Evolutionary conservation across 2,888 invertebrate species (phyloP).

Genomic region (Tiphia femorata): DNA sequence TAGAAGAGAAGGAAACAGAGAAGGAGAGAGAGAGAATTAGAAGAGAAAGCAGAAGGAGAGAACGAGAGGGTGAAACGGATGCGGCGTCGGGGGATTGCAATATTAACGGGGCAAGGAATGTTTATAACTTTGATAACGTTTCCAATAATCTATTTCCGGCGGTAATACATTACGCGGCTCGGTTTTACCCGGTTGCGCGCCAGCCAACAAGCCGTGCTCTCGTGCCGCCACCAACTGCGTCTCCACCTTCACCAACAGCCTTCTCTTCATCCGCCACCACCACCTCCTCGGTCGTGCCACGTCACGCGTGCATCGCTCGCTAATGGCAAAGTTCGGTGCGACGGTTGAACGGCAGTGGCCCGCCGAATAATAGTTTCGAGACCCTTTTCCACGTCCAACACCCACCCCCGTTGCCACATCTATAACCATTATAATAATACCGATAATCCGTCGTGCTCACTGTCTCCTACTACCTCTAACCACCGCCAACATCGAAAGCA

Average conservation of each 20-base stretch:
- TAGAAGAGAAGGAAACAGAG: too few species aligned
- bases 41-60: conserved; percentile 28
- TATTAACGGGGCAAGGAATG: conserved; percentile 43
- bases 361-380: conserved; percentile 36
- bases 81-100: conserved; percentile 23
- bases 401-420: too few species aligned
- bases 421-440: conserved; percentile 14
- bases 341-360: too few species aligned
- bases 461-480: too few species aligned
- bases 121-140: conserved; percentile 47
- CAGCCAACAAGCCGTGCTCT: background rate
- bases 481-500: too few species aligned
- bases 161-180: conserved; percentile 43
- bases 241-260: background rate
- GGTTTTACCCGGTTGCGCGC: conserved; percentile 28
- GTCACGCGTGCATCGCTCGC: conserved; percentile 14
- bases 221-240: background rate
- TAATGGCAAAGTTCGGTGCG: conserved; percentile 45
- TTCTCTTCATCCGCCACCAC: background rate
- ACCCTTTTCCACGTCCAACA: too few species aligned
- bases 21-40: too few species aligned
- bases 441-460: conserved; percentile 37
- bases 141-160: conserved; percentile 47
- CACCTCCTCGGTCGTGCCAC: background rate
- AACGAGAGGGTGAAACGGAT: conserved; percentile 25